Conservation (phyloP, 1,140 invertebrate genomes). For the Anoplolepis gracilipes region DNA sequence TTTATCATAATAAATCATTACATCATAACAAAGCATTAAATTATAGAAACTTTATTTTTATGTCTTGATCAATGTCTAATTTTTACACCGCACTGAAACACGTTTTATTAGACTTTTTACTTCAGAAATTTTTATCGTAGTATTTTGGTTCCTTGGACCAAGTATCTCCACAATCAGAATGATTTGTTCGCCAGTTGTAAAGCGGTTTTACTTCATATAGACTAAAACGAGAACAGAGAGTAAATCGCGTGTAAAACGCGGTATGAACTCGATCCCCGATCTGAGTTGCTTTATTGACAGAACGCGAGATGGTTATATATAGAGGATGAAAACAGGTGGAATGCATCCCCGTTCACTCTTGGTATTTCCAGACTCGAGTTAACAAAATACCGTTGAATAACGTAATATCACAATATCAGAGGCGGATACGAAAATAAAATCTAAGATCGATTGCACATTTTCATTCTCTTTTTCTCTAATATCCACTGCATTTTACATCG, state of each 20-base stretch:
- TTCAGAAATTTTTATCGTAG: conserved; percentile 16
- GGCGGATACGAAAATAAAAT: conserved; percentile 19
- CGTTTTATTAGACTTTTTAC: conserved; percentile 11
- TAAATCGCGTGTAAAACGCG: conserved; percentile 7
- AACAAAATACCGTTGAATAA: conserved; percentile 34
- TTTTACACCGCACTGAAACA: not conserved
- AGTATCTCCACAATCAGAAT: not conserved
- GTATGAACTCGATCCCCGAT: conserved; percentile 27
- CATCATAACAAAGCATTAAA: conserved; percentile 1
- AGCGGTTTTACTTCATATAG: not conserved
- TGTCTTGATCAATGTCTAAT: conserved; percentile 12
- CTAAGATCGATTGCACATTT: conserved; percentile 4
- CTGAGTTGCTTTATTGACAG: conserved; percentile 40
- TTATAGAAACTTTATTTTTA: conserved; percentile 4
- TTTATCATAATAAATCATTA: not conserved
- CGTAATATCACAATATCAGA: not conserved
- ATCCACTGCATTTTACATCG: not conserved
- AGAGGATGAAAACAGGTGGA: not conserved
- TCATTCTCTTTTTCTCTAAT: not conserved
- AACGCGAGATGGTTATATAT: conserved; percentile 22
- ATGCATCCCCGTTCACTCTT: conserved; percentile 15
- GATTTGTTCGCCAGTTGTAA: conserved; percentile 10
- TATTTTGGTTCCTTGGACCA: not conserved
- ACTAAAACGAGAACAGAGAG: not conserved
- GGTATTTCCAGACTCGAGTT: conserved; percentile 6